These are phyloP conservation scores for Campoplex nolae DNA, from an alignment of 2,888 invertebrate genomes.

Conservation along the genomic window DNA sequence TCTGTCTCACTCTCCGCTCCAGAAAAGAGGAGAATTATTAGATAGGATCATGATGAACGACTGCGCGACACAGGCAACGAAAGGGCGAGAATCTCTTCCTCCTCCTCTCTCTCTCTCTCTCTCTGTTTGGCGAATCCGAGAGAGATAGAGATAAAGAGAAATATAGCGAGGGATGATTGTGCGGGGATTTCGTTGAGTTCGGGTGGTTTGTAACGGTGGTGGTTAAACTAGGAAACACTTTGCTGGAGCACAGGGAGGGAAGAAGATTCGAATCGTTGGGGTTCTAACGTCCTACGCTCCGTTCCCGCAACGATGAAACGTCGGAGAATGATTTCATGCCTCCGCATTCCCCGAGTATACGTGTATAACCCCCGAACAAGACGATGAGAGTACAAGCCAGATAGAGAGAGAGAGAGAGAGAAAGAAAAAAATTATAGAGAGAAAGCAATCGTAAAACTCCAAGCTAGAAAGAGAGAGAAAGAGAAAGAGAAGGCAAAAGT, in stretches of 20 bases:
- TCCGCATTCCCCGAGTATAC: conserved; percentile 77
- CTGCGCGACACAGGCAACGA: conserved; percentile 57
- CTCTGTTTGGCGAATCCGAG: background rate
- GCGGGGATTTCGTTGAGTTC: conserved; percentile 59
- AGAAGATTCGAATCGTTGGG: conserved; percentile 52
- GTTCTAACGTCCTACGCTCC: conserved; percentile 44
- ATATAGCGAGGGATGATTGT: conserved; percentile 66
- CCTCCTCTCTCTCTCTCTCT: background rate
- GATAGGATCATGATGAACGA: conserved; percentile 79
- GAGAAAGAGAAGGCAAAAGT: conserved; percentile 31
- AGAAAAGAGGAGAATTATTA: conserved; percentile 78
- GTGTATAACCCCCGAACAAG: conserved; percentile 61
- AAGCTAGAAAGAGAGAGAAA: conserved; percentile 63
- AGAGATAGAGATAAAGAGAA: conserved; percentile 19
- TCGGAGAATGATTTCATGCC: conserved; percentile 81
- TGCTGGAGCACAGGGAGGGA: conserved; percentile 41
- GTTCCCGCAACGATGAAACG: conserved; percentile 77
- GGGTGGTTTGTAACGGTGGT: conserved; percentile 55
- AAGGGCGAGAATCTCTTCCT: conserved; percentile 27
- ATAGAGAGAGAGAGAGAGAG: conserved; percentile 65
- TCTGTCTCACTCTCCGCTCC: conserved; percentile 10
- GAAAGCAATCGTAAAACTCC: conserved; percentile 31
- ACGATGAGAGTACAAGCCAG: conserved; percentile 56
- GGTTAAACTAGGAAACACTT: conserved; percentile 64
- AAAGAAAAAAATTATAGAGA: conserved; percentile 3